Evolutionary conservation across 2,797 vertebrate species (phyloP).

Genomic region (Cheirogaleus major): DNA sequence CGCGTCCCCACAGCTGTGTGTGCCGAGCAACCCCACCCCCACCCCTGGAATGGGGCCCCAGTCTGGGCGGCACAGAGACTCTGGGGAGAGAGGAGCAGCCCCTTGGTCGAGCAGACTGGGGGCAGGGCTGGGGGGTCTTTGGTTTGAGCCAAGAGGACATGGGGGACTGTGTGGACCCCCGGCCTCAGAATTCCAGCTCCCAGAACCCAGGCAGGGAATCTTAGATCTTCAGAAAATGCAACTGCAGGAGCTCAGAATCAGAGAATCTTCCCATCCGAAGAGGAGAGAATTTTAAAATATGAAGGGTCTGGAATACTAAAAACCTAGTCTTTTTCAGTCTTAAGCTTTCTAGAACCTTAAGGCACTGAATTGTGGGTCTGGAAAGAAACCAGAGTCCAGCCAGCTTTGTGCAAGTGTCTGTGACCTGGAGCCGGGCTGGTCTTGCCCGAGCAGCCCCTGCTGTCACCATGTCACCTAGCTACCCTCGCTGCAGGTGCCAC

Average conservation of each 20-base stretch:
- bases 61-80: neutral
- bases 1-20: neutral
- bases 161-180: neutral
- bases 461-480: neutral
- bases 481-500: neutral
- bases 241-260: neutral
- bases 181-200: neutral
- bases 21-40: fast-evolving
- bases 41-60: neutral
- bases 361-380: neutral
- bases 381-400: neutral
- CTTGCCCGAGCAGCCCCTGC: neutral
- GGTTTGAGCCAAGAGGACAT: neutral
- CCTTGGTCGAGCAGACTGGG: neutral
- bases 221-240: neutral
- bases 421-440: fast-evolving
- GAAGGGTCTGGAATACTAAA: neutral
- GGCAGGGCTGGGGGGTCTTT: too few species aligned
- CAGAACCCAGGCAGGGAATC: neutral
- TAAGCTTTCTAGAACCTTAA: neutral
- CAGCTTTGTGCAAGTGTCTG: neutral
- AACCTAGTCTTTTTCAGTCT: neutral
- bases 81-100: neutral
- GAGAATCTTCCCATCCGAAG: neutral
- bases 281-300: neutral